phyloP scores from a whole-genome alignment of 2,888 invertebrate genomes.

The Oithona nana region DNA sequence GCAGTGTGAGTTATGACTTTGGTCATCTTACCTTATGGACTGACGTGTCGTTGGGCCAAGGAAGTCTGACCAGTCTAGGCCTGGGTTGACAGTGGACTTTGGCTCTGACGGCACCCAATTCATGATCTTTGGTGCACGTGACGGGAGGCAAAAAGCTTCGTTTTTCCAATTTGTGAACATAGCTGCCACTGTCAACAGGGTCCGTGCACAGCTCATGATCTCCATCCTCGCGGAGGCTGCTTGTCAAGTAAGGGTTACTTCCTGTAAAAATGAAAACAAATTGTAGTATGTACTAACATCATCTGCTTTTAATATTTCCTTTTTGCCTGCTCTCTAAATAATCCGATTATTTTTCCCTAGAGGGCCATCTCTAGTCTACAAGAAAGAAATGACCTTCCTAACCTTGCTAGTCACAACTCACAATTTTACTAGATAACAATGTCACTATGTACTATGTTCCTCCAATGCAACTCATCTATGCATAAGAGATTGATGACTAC shows the following conservation, averaged over 20 bases:
- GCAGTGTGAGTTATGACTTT: too few species aligned
- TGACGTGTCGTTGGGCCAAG: constrained; percentile 13
- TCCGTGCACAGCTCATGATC: background rate
- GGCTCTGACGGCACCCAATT: background rate
- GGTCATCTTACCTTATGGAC: constrained; percentile 9
- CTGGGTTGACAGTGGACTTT: constrained; percentile 8
- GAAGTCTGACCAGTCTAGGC: constrained; percentile 1
- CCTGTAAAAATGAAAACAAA: background rate
- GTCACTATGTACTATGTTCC: too few species aligned
- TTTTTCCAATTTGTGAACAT: constrained; percentile 4
- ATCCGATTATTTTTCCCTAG: too few species aligned
- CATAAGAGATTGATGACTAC: too few species aligned
- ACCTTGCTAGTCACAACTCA: too few species aligned
- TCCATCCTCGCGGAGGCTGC: background rate
- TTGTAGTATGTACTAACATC: too few species aligned
- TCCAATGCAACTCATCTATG: too few species aligned
- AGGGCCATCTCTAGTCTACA: too few species aligned
- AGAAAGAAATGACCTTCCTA: too few species aligned
- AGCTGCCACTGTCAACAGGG: background rate
- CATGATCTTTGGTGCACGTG: constrained; percentile 4
- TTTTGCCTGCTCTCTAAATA: too few species aligned
- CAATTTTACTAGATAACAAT: too few species aligned
- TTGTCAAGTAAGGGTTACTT: background rate
- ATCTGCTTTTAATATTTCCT: too few species aligned
- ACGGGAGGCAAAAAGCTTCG: constrained; percentile 10